A percentile compares a stretch with the other conserved stretches of the same genome.
Conservation (phyloP, 1,140 invertebrate species). For the Triops longicaudatus region DNA sequence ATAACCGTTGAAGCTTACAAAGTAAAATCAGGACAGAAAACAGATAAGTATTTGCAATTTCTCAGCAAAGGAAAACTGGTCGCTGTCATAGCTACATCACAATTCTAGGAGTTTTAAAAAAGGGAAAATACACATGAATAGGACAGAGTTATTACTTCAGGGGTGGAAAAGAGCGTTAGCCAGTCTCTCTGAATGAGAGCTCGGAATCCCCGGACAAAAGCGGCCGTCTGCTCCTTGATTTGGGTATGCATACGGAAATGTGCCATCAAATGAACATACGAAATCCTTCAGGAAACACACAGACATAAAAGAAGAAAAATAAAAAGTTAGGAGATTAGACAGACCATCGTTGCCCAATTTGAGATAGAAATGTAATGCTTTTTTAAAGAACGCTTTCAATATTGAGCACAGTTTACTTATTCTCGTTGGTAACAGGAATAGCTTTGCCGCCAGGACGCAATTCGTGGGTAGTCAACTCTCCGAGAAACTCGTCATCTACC, state of each 20-base stretch:
- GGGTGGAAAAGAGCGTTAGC: slow-evolving; percentile 90
- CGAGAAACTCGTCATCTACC: slow-evolving; percentile 90
- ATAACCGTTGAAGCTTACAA: slow-evolving; percentile 67
- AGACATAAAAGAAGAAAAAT: slow-evolving; percentile 18
- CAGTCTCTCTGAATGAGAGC: slow-evolving; percentile 92
- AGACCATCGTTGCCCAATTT: not conserved
- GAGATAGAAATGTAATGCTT: not conserved
- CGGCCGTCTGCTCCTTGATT: slow-evolving; percentile 90
- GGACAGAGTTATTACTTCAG: slow-evolving; percentile 59
- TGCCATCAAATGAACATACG: slow-evolving; percentile 97
- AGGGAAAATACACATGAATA: not conserved
- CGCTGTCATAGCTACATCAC: slow-evolving; percentile 41
- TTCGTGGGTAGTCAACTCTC: slow-evolving; percentile 80
- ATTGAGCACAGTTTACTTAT: slow-evolving; percentile 58
- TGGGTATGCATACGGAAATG: slow-evolving; percentile 96
- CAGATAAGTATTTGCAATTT: slow-evolving; percentile 2
- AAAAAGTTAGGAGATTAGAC: not conserved
- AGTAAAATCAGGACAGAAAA: not conserved
- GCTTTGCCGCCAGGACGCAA: slow-evolving; percentile 87
- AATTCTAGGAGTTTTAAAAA: slow-evolving; percentile 26
- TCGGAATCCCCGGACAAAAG: slow-evolving; percentile 92
- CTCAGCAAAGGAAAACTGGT: no score
- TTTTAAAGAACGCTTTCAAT: not conserved
- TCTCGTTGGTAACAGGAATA: slow-evolving; percentile 90
- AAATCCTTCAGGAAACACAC: slow-evolving; percentile 58